Conservation (phyloP, 1,140 invertebrate species). For the Paraescarpia echinospica region DNA sequence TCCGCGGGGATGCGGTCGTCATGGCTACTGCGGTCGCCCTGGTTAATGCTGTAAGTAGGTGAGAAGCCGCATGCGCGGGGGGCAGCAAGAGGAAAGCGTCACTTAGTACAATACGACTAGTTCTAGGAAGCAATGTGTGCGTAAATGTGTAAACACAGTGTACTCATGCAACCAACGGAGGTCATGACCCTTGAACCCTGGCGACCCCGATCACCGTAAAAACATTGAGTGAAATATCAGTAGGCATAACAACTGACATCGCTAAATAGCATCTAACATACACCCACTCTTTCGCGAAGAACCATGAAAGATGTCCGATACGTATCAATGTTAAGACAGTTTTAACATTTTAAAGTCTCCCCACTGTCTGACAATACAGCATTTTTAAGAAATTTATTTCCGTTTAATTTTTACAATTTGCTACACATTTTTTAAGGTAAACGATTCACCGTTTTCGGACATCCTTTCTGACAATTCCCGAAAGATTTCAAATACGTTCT, state of each 20-base stretch:
- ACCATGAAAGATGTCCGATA: neutral
- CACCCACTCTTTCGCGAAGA: neutral
- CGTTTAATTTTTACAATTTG: no score
- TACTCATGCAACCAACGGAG: neutral
- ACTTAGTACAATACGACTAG: neutral
- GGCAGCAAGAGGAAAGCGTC: neutral
- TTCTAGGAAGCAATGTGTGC: neutral
- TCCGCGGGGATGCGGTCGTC: no score
- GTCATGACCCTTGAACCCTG: neutral
- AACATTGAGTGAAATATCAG: neutral
- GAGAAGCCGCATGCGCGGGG: neutral
- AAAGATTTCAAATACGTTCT: conserved; percentile 6
- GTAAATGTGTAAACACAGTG: neutral
- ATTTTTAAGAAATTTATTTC: no score
- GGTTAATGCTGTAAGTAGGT: neutral
- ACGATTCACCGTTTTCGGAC: neutral
- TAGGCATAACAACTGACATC: neutral
- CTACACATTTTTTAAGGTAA: neutral
- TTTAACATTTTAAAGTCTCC: no score
- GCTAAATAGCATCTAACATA: neutral
- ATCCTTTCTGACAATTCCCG: neutral
- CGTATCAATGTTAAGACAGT: neutral
- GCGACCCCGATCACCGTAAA: neutral
- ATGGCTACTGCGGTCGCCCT: neutral
- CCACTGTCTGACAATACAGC: no score